Base-by-base conservation (phyloP, 1,140 invertebrate genomes). In the Pachyrhynchus sulphureomaculatus region DNA sequence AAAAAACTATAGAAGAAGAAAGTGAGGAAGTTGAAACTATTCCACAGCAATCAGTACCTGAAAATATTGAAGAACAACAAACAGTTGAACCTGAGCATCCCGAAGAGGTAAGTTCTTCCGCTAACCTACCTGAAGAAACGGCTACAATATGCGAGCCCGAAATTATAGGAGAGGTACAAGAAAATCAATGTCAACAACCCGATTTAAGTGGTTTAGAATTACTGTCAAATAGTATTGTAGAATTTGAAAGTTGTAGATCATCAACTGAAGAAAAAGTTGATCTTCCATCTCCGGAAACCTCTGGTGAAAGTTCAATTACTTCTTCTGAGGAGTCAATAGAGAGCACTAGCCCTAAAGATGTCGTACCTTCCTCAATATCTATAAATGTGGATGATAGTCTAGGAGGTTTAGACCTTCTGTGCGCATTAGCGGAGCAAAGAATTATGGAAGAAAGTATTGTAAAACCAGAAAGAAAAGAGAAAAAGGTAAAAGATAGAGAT, bases 391-490 rank as follows among this genome's bases (percentile, higher is more conserved):
- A 74, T 37, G 81, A 82, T 64, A 79, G 75, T 9, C 80, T 90
- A 1, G 87, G 87, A 58, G 89, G 91, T 0, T 76, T 95, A 18
- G 88, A 89, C 53, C 75, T 95, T 20, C 74, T 95, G 3, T 94
- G 92, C 75, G 90, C 90, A 0, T 76, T 94, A 20, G 92, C 91
- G 0, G 91, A 93, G 70, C 90, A 93, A 69, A 82, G 90, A 52
- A 87, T 91, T 56, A 84, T 88, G 76, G 90, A 91, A 69, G 88
- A 91, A 75, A 83, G 80, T 2, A 82, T 76, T 12, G 81, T 82
- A 20, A 69, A 69, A 39, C 74, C 65, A 13, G 73, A 52, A 52
- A 66, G 44, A 41, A 62, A 53, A 66, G 57, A 54, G 68, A 66
- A 47, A 23, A 62, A 48, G 36, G 48, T 47, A 13, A 68, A 66